Evolutionary conservation across 2,113 vertebrate genomes (phyloP), one percentile per base, ranked within the genome.

Genomic region (Melanerpes formicivorus): DNA sequence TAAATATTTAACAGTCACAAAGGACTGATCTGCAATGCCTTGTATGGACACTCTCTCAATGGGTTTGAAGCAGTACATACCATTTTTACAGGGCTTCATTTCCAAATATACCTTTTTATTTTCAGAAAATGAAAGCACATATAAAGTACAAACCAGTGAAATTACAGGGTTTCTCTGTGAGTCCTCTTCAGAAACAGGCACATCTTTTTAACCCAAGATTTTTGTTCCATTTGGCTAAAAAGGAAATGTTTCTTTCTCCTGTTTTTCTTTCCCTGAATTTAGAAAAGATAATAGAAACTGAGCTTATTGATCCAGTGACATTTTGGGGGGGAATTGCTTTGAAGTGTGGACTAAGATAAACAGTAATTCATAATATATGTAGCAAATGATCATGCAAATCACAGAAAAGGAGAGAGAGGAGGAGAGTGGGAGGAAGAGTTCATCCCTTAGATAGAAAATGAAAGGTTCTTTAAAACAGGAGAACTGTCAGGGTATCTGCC

Each of bases 1-100:
- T 96, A 96, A 96, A 97, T 92, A 97, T 93, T 95, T 92, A 90
- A 84, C 55, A 81, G 84, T 58, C 87, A 88, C 0, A 6, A 88
- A 93, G 73, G 78, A 82, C 67, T 88, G 81, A 73, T 90, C 67
- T 76, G 65, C 11, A 25, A 92, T 77, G 77, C 73, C 91, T 90
- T 93, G 84, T 94, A 80, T 52, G 83, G 84, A 87, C 78, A 75
- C 80, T 10, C 75, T 93, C 93, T 90, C 78, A 93, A 73, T 29
- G 65, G 65, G 32, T 83, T 83, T 56, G 64, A 60, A 93, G 85
- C 46, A 87, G 32, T 70, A 79, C 70, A 90, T 2, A 26, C 55
- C 76, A 89, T 92, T 86, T 94, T 94, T 95, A 86, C 79, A 90
- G 59, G 46, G n/a, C 48, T 90, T 32, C 52, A 63, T 76, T 65